Base-by-base conservation (phyloP, 2,113 vertebrate species). In the Colaptes auratus region DNA sequence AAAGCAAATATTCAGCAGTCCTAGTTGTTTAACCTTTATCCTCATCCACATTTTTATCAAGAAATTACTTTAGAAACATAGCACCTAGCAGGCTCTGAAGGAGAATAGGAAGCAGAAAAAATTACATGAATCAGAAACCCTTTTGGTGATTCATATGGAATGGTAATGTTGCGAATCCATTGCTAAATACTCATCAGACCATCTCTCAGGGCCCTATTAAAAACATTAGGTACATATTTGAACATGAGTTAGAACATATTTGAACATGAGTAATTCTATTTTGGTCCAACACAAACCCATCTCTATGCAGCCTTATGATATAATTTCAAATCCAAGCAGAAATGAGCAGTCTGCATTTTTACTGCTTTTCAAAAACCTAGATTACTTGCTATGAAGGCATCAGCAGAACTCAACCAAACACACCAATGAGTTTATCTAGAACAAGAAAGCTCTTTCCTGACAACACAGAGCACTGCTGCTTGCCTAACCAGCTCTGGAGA, bases 151-250 rank as follows among this genome's bases (percentile, higher is more conserved):
- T 66, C 58, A 82, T 33, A 70, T 67, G 55, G 61, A 93, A 81
- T 31, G 30, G 50, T 63, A 65, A 81, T 61, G 67, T 19, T 63
- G n/a, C 75, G 72, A 85, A 88, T 88, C 88, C 73, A 74, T 77
- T 67, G 71, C 89, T 92, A 87, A 93, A 90, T 87, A 71, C 61
- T 66, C 35, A 72, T 69, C 95, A 82, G n/a, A 61, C 25, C 61
- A 81, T 50, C 28, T 78, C 69, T 76, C 78, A 60, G 70, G 84
- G 58, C 39, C 70, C 82, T 87, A 94, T 91, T 88, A 71, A 92
- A 90, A 77, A 83, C 12, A n/a, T 61, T 95, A 95, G 79, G 66
- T 84, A 82, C 23, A 76, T 84, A 89, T 84, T 89, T 92, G 78
- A 83, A 80, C 39, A 81, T 6, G 66, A 70, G 56, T 78, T 95